Evolutionary conservation across 2,797 vertebrate genomes (phyloP).

Genomic region (Gephyroberyx darwinii): DNA sequence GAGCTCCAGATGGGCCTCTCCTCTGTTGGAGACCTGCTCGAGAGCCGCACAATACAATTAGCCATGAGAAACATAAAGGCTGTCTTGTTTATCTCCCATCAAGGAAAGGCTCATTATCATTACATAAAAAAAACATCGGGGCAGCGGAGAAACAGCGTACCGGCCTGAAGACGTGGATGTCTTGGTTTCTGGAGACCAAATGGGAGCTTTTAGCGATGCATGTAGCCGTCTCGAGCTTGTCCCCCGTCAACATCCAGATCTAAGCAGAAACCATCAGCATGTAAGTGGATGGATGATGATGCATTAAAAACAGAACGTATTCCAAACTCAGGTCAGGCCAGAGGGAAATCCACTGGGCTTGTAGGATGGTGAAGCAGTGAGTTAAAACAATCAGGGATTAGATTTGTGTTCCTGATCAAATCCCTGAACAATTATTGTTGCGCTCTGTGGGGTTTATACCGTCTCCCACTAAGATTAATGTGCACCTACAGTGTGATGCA

Average conservation of each 20-base stretch:
- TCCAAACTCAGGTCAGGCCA: no score
- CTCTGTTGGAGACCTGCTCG: slow-evolving; percentile 88
- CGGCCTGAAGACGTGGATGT: slow-evolving; percentile 93
- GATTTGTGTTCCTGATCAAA: no score
- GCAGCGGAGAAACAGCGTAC: slow-evolving; percentile 66
- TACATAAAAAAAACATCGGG: background rate
- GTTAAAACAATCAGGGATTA: no score
- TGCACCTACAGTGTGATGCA: no score
- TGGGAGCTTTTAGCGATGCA: slow-evolving; percentile 98
- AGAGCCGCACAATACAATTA: slow-evolving; percentile 63
- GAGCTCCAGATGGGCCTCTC: slow-evolving; percentile 96
- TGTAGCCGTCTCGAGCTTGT: slow-evolving; percentile 96
- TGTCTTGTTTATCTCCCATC: background rate
- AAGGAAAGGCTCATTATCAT: background rate
- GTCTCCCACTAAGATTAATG: no score
- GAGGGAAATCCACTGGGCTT: no score
- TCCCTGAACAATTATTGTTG: no score
- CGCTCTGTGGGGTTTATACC: no score
- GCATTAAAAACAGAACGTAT: background rate
- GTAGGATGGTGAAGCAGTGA: no score
- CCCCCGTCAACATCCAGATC: slow-evolving; percentile 99
- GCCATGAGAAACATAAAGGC: background rate
- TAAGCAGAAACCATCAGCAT: slow-evolving; percentile 60
- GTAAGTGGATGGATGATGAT: background rate
- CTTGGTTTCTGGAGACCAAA: slow-evolving; percentile 92